Percentiles rank a stretch among this genome's conserved stretches.
Evolutionary conservation across 2,888 invertebrate species (phyloP).

Genomic region (Hemicrepidius hirtus): DNA sequence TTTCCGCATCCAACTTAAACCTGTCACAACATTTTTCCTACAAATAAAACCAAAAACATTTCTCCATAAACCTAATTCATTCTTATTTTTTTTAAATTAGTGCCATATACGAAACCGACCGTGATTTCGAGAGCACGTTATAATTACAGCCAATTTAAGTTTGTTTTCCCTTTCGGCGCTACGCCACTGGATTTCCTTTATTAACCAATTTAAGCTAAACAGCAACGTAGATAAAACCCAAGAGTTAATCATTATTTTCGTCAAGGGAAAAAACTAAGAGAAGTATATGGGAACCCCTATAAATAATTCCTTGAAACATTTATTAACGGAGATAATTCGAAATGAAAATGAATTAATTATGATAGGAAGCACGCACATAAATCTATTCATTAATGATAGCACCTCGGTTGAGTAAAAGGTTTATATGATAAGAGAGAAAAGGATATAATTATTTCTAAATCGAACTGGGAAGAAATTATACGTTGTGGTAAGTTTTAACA

Average conservation of each 20-base stretch:
- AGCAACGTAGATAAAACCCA: not conserved
- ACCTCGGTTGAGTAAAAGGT: slow-evolving; percentile 9
- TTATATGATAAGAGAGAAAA: slow-evolving; percentile 25
- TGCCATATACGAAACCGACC: too few species aligned
- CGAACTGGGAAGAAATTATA: slow-evolving; percentile 25
- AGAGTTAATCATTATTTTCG: not conserved
- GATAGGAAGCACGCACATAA: slow-evolving; percentile 22
- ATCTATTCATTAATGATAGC: slow-evolving; percentile 26
- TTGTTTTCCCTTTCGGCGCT: too few species aligned
- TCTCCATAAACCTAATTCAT: too few species aligned
- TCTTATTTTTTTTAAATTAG: too few species aligned
- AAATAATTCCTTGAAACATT: slow-evolving; percentile 14
- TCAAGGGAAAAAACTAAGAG: not conserved
- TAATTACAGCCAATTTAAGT: too few species aligned
- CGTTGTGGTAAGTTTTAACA: not conserved
- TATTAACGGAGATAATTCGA: slow-evolving; percentile 16
- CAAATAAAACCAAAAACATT: slow-evolving; percentile 28
- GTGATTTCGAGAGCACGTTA: too few species aligned
- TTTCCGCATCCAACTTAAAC: slow-evolving; percentile 43
- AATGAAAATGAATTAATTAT: slow-evolving; percentile 27
- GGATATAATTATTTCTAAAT: slow-evolving; percentile 28
- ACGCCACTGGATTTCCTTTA: not conserved
- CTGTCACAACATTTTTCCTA: slow-evolving; percentile 42
- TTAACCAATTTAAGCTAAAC: too few species aligned
- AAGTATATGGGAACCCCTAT: not conserved